A percentile compares a stretch with the other conserved stretches of the same genome.
phyloP scores from a whole-genome alignment of 1,140 invertebrate genomes.

The Thrips palmi region DNA sequence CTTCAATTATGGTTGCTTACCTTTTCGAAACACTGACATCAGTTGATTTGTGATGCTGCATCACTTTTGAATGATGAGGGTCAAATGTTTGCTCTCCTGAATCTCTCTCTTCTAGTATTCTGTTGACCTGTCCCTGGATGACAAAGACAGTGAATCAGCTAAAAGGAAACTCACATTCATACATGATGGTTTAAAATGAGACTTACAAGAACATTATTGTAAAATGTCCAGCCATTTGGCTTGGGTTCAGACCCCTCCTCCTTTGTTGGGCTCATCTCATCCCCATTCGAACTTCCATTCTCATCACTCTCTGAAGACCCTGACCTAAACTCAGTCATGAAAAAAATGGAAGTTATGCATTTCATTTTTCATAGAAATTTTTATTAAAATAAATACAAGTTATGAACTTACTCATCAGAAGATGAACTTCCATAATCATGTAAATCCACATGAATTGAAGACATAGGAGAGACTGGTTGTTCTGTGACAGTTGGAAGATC shows the following conservation, averaged over 20 bases:
- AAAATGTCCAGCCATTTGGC: conserved; percentile 12
- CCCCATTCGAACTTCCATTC: background rate
- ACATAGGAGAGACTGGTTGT: conserved; percentile 10
- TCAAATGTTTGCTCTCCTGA: conserved; percentile 12
- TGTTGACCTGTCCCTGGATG: conserved; percentile 12
- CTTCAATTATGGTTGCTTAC: too few species aligned
- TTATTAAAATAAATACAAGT: conserved; percentile 1
- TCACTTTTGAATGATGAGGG: too few species aligned
- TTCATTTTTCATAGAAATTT: conserved; percentile 6
- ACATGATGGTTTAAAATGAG: background rate
- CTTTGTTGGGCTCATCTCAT: background rate
- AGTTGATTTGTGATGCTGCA: too few species aligned
- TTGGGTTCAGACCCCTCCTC: background rate
- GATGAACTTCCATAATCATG: conserved; percentile 6
- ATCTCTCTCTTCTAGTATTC: conserved; percentile 10
- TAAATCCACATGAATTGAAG: conserved; percentile 13
- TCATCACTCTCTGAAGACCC: too few species aligned
- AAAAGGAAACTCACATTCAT: background rate
- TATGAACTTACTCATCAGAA: conserved; percentile 6
- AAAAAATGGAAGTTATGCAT: conserved; percentile 10
- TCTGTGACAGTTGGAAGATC: too few species aligned
- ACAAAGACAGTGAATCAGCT: background rate
- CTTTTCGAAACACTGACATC: too few species aligned
- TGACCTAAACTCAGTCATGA: too few species aligned
- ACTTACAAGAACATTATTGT: conserved; percentile 14